Base-by-base conservation (phyloP, 1,140 invertebrate species). In the Drosophila lacteicornis region DNA sequence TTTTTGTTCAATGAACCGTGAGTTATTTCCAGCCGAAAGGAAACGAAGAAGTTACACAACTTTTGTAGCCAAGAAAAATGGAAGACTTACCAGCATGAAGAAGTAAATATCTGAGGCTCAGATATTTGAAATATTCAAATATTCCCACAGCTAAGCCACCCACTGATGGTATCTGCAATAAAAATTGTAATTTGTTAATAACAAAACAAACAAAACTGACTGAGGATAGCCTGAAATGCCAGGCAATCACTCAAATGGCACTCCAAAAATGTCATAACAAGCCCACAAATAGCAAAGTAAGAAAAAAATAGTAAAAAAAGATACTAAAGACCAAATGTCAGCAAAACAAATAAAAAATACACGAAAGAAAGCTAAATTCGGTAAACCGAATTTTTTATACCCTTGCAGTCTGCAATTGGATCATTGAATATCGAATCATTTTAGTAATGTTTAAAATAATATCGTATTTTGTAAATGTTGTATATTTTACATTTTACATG, bases 231-330 rank as follows among this genome's bases (percentile, higher is more conserved):
- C 74, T 15, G 19, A 83, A 83, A 83, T 84, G 81, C 67, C 81
- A 80, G 77, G 38, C 82, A 81, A 78, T 84, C 79, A 66, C 79
- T 86, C 79, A 85, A 85, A 85, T 85, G 82, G 63, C 82, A 86
- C 55, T 70, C 65, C 51, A 25, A 66, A 58, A 75, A 86, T 78
- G 75, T 78, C 75, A 78, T 69, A 78, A 78, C 74, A 78, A 78
- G 50, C 63, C 62, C 69, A 59, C 69, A 50, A 59, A 50, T 56
- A 36, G 53, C 53, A 58, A 15, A 38, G 15, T 30, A 46, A 61
- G 42, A 67, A 57, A 60, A 58, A 51, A 40, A 36, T 67, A 49
- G 33, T 38, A 38, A 25, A 25, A 25, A 25, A 25, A 25, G 22
- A 25, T 62, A 58, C 56, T 58, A 36, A 63, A 63, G 42, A 53